phyloP scores from a whole-genome alignment of 2,113 vertebrate genomes.

The Epinephelus lanceolatus region DNA sequence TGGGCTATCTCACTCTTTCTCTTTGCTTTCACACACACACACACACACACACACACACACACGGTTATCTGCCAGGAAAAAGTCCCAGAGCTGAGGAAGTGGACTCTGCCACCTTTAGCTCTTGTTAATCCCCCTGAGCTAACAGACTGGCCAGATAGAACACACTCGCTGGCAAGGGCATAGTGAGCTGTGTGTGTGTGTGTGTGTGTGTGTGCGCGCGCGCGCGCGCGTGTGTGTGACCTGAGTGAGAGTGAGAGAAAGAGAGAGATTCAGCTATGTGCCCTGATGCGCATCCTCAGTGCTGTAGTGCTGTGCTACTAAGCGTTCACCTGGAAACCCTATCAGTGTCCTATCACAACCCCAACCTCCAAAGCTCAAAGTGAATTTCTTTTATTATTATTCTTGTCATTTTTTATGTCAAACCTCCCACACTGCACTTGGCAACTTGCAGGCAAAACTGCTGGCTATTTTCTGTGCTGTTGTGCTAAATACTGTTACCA shows the following conservation, averaged over 20 bases:
- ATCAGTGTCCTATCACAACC: constrained; percentile 18
- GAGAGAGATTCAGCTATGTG: background rate
- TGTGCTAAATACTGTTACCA: background rate
- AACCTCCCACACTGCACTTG: constrained; percentile 3
- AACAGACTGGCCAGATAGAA: constrained; percentile 35
- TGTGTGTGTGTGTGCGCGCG: background rate
- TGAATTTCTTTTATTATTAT: background rate
- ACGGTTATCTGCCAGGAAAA: constrained; percentile 28
- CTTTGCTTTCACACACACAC: constrained; percentile 4
- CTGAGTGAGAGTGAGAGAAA: background rate
- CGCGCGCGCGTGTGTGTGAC: background rate
- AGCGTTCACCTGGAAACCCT: constrained; percentile 25
- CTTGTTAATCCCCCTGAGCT: constrained; percentile 53
- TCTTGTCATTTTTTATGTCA: constrained; percentile 25
- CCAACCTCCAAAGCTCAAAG: constrained; percentile 18
- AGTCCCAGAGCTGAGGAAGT: constrained; percentile 30
- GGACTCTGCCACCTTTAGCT: constrained; percentile 51
- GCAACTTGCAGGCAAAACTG: background rate
- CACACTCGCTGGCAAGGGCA: constrained; percentile 27
- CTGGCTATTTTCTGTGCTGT: background rate
- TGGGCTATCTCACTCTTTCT: background rate
- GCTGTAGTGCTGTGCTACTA: constrained; percentile 10
- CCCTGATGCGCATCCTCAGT: constrained; percentile 4
- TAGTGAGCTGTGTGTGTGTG: background rate
- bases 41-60: constrained; percentile 2